A percentile compares a stretch with the other conserved stretches of the same genome.
Conservation (phyloP, 2,113 vertebrate species). For the Pelusios castaneus region DNA sequence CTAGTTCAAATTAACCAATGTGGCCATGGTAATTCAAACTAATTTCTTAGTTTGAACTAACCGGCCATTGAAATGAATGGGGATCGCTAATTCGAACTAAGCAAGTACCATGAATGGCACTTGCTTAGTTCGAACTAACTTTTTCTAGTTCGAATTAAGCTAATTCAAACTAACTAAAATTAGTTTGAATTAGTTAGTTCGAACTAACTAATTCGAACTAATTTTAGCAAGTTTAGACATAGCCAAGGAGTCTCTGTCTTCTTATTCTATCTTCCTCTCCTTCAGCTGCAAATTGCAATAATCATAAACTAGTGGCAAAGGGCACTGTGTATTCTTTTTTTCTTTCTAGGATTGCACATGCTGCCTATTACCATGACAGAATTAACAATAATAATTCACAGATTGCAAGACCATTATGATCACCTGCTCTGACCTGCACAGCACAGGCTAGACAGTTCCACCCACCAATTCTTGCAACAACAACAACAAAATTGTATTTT, state of each 20-base stretch:
- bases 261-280: neutral
- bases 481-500: neutral
- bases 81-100: too few relatives aligned
- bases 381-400: accelerated
- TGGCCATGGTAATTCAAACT: too few relatives aligned
- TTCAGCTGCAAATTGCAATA: neutral
- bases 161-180: too few relatives aligned
- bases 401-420: neutral
- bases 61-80: too few relatives aligned
- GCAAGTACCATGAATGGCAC: too few relatives aligned
- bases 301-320: neutral
- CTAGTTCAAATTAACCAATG: too few relatives aligned
- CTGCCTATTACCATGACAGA: neutral
- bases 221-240: too few relatives aligned
- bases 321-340: neutral
- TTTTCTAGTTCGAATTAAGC: too few relatives aligned
- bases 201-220: too few relatives aligned
- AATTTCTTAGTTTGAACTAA: too few relatives aligned
- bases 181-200: too few relatives aligned
- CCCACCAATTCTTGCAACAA: accelerated
- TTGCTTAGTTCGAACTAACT: too few relatives aligned
- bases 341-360: neutral
- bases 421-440: accelerated
- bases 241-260: neutral
- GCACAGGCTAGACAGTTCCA: neutral